Evolutionary conservation across 2,888 invertebrate species (phyloP), one percentile per base, ranked within the genome.

Genomic region (Drosophila koepferae): DNA sequence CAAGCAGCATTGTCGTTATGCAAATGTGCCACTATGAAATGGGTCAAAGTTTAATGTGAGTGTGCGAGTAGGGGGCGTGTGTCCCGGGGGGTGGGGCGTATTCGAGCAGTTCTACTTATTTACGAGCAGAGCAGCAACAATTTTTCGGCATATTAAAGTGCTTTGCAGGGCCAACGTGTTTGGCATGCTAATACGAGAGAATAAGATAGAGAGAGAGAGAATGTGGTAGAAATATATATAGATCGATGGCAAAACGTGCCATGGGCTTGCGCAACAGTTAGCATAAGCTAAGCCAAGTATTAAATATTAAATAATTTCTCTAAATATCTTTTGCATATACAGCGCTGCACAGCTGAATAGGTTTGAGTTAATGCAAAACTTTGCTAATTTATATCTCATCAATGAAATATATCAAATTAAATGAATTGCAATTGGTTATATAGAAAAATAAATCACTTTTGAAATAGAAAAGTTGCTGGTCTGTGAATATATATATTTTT

Each of bases 41-140:
- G 85, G 85, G 85, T 89, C 85, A 85, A 87, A 86, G 80, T 81
- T 86, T 72, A 80, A 72, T 75, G 61, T 86, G 83, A 70, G 38
- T 14, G 38, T 16, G 38, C 16, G 38, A 7, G 38, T 16, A 16
- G 86, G 81, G 66, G 31, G 49, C 16, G 49, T 61, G 63, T 23
- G 23, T 23, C 4, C 23, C 3, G 23, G 23, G 23, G 23, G 1
- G 20, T 20, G 81, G 66, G 31, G 49, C 16, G 49, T 61, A 62
- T 43, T 62, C 31, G 31, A 31, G 49, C 38, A 28, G 28, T 8
- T 46, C 41, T 63, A 63, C 61, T 71, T 77, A 80, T 77, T 77
- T 77, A 71, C 59, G 71, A 64, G 56, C 76, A 59, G 16, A 53
- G 23, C 36, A 40, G 40, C 6, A 62, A 48, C 16, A 56, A 38